A percentile compares a stretch with the other conserved stretches of the same genome.
These are phyloP conservation scores for Sarotherodon lohbergeri DNA, from an alignment of 2,113 vertebrate species.

Conservation along the genomic window DNA sequence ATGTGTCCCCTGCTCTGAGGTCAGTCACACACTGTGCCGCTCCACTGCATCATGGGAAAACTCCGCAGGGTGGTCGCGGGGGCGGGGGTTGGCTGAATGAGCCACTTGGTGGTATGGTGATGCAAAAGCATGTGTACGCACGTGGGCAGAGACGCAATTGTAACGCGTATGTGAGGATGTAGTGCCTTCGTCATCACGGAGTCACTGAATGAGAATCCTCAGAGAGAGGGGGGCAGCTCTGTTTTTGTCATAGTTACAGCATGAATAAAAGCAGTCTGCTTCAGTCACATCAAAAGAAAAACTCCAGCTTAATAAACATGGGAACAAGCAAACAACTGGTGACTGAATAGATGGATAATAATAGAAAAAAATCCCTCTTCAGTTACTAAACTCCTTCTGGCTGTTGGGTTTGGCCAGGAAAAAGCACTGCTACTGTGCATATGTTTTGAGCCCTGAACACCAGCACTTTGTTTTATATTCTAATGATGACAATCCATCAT, in stretches of 20 bases:
- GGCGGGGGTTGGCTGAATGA: slow-evolving; percentile 13
- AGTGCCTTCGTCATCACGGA: slow-evolving; percentile 20
- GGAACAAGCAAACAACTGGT: slow-evolving; percentile 30
- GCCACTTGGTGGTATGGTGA: slow-evolving; percentile 44
- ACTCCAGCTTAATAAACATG: not conserved
- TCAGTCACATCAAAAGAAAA: not conserved
- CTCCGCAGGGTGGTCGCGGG: slow-evolving; percentile 7
- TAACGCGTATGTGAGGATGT: not conserved
- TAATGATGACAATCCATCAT: not conserved
- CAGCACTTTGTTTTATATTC: not conserved
- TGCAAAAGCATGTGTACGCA: slow-evolving; percentile 22
- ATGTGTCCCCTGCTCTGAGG: slow-evolving; percentile 36
- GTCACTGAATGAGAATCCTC: not conserved
- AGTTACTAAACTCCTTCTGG: not conserved
- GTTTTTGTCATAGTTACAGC: slow-evolving; percentile 5
- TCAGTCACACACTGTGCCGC: slow-evolving; percentile 50
- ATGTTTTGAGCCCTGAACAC: not conserved
- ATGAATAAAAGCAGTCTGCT: slow-evolving; percentile 1
- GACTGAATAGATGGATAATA: not conserved
- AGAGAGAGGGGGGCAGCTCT: not conserved
- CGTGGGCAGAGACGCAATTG: slow-evolving; percentile 4
- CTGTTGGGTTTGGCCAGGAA: not conserved
- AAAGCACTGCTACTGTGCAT: not conserved
- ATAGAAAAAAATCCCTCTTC: slow-evolving; percentile 2
- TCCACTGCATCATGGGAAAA: slow-evolving; percentile 60